Percentiles rank a stretch among this genome's conserved stretches.
These are phyloP conservation scores for Phataginus tetradactyla DNA, from an alignment of 2,797 vertebrate species.

Conservation along the genomic window DNA sequence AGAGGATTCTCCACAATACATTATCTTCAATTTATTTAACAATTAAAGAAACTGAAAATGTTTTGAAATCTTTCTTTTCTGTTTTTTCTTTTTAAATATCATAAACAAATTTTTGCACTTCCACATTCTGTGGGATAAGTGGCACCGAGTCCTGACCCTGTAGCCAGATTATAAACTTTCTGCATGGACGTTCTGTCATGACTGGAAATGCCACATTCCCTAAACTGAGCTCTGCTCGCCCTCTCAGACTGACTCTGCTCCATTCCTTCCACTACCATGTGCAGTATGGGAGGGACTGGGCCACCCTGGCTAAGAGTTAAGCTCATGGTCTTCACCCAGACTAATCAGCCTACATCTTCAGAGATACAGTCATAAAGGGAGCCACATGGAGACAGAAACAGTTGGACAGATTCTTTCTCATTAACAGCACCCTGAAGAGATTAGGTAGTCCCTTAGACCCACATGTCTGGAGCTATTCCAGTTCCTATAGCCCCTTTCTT, in stretches of 20 bases:
- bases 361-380: neutral
- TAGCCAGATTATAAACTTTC: neutral
- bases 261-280: neutral
- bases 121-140: neutral
- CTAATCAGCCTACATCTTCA: neutral
- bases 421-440: neutral
- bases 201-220: neutral
- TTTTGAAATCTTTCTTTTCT: neutral
- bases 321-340: neutral
- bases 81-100: neutral
- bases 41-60: neutral
- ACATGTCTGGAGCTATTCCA: neutral
- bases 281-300: neutral
- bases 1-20: conserved; percentile 6
- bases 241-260: neutral
- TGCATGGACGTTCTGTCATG: neutral
- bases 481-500: neutral
- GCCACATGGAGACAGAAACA: neutral
- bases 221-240: neutral
- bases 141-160: neutral
- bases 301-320: neutral
- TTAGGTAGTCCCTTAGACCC: neutral
- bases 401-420: neutral
- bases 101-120: neutral
- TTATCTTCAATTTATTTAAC: neutral